Evolutionary conservation across 2,797 vertebrate genomes (phyloP).

Genomic region (Acrossocheilus fasciatus): DNA sequence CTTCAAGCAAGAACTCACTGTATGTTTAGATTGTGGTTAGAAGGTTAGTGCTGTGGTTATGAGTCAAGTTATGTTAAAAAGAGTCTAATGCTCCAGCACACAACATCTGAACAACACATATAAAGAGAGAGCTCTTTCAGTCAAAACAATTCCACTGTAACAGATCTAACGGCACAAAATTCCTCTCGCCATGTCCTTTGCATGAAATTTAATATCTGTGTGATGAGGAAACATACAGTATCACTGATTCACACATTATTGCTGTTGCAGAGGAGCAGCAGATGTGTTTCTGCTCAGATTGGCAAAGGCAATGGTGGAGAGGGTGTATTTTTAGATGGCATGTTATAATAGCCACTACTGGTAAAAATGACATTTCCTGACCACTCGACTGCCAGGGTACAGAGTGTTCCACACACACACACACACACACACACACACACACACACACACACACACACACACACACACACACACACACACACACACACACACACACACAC

Average conservation of each 20-base stretch:
- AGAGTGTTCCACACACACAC: slow-evolving; percentile 18
- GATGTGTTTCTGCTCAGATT: slow-evolving; percentile 33
- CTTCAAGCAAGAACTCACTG: neutral
- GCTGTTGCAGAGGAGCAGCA: neutral
- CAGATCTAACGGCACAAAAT: neutral
- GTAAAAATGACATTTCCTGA: slow-evolving; percentile 47
- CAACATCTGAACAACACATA: neutral
- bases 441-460: neutral
- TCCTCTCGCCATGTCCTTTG: neutral
- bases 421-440: neutral
- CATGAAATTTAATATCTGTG: slow-evolving; percentile 16
- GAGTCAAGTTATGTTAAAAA: neutral
- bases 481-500: neutral
- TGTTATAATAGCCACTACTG: slow-evolving; percentile 52
- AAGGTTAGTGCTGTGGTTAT: neutral
- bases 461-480: neutral
- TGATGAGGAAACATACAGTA: neutral
- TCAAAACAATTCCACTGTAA: slow-evolving; percentile 3
- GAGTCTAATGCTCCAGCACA: neutral
- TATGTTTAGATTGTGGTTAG: slow-evolving; percentile 1
- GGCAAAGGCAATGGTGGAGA: slow-evolving; percentile 29
- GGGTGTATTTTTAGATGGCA: slow-evolving; percentile 55
- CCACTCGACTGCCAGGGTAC: slow-evolving; percentile 37
- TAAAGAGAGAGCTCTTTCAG: neutral
- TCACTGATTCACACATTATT: slow-evolving; percentile 1